Evolutionary conservation across 23 tunicate genomes (phyloP).

Genomic region (Phallusia fumigata): DNA sequence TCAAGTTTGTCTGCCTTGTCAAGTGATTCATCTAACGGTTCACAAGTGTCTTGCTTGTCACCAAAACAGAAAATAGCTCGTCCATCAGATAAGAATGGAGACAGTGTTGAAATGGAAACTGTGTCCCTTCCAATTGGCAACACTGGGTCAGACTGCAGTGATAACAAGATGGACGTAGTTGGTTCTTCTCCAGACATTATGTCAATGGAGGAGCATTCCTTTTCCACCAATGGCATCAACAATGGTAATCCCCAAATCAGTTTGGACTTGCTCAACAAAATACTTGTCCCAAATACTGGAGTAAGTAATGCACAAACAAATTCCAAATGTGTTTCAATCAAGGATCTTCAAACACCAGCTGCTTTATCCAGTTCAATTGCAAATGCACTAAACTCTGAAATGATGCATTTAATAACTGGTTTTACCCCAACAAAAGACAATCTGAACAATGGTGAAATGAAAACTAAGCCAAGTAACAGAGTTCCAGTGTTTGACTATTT

Average conservation of each 20-base stretch:
- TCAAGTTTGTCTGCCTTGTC: not conserved
- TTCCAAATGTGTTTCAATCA: not conserved
- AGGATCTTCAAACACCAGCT: not conserved
- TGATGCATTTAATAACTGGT: not conserved
- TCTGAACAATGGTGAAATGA: not conserved
- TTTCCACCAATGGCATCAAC: not conserved
- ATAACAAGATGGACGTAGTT: not conserved
- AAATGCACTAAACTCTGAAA: not conserved
- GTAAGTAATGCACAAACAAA: not conserved
- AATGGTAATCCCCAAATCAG: not conserved
- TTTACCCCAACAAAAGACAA: not conserved
- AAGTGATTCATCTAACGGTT: not conserved
- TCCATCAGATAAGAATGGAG: not conserved
- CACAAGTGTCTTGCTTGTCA: not conserved
- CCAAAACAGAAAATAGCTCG: conserved; percentile 14
- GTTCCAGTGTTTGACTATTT: not conserved
- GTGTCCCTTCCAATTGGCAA: not conserved
- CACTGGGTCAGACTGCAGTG: not conserved
- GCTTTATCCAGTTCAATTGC: not conserved
- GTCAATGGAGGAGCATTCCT: not conserved
- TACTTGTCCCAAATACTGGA: not conserved
- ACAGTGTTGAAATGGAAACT: not conserved
- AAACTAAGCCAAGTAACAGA: not conserved
- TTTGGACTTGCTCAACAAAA: not conserved
- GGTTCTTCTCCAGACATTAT: not conserved